Base-by-base conservation (phyloP, 2,888 invertebrate genomes). In the Sphinx pinastri region DNA sequence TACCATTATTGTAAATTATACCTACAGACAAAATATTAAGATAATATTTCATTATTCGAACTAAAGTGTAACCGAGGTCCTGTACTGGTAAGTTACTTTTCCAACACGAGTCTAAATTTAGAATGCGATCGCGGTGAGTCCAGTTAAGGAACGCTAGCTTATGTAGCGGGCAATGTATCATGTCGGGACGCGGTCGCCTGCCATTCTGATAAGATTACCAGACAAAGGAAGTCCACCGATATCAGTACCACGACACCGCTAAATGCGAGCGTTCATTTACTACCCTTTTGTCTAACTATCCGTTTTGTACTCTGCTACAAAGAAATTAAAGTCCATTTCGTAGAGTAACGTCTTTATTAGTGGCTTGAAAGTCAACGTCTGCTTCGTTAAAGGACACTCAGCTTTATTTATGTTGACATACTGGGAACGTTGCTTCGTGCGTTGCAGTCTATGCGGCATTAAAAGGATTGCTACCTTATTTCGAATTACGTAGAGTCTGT, bases 141-240 rank as follows among this genome's bases (percentile, higher is more conserved):
- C 19, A 25, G 63, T 49, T 63, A 47, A 47, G 63, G 77, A 81
- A 86, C 84, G 85, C 86, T 84, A 88, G 87, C 85, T 84, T 85
- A 86, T 83, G 84, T 80, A 77, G 78, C 78, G 79, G 78, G 85
- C 88, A 85, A 91, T 94, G 91, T 90, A 91, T 94, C 93, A 93
- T 90, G 93, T 88, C 92, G 89, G 89, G 89, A 84, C 87, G 83
- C 83, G 83, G 85, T 84, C 87, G 88, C 87, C 88, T 85, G 89
- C 84, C 86, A 82, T 81, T 77, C 88, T 89, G 93, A 94, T 94
- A 93, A 93, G 92, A 93, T 94, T 93, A 91, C 89, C 85, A 93
- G 93, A 93, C 93, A 93, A 93, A 93, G 93, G 92, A 91, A 93
- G 92, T 93, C 91, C 92, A 91, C 91, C 92, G 92, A 90, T 91